Percentiles rank a stretch among this genome's conserved stretches.
Evolutionary conservation across 2,888 invertebrate species (phyloP).

Genomic region (Apotomis capreana): DNA sequence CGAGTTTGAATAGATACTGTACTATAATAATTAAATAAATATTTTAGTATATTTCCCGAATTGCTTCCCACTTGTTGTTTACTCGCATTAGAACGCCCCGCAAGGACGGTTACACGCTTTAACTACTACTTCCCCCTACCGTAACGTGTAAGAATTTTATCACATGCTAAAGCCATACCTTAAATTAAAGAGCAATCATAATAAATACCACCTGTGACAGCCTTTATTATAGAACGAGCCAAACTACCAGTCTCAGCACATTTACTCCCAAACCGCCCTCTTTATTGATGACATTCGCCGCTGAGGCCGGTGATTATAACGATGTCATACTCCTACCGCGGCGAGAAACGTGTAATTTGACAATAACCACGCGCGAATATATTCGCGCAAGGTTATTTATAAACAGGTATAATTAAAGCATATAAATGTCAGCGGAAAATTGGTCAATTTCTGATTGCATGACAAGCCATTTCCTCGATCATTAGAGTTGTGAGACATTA

Average conservation of each 20-base stretch:
- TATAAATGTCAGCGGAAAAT: neutral
- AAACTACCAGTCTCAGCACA: neutral
- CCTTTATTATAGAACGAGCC: neutral
- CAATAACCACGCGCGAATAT: constrained; percentile 5
- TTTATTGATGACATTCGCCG: neutral
- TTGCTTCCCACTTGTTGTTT: no score
- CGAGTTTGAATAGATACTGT: no score
- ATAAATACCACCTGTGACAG: neutral
- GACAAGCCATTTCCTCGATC: no score
- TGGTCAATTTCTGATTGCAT: neutral
- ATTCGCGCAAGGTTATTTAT: constrained; percentile 14
- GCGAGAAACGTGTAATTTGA: constrained; percentile 22
- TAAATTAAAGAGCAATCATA: constrained; percentile 2
- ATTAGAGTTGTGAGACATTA: no score
- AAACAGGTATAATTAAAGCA: neutral
- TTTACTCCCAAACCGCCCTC: neutral
- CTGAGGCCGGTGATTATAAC: neutral
- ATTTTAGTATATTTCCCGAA: no score
- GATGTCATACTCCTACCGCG: neutral
- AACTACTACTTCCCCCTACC: neutral
- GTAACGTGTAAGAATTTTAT: constrained; percentile 1
- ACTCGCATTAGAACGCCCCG: no score
- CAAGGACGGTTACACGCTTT: neutral
- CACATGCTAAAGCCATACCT: constrained; percentile 11
- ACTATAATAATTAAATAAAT: no score